phyloP scores from a whole-genome alignment of 2,113 vertebrate genomes.

The Myotis brandtii region DNA sequence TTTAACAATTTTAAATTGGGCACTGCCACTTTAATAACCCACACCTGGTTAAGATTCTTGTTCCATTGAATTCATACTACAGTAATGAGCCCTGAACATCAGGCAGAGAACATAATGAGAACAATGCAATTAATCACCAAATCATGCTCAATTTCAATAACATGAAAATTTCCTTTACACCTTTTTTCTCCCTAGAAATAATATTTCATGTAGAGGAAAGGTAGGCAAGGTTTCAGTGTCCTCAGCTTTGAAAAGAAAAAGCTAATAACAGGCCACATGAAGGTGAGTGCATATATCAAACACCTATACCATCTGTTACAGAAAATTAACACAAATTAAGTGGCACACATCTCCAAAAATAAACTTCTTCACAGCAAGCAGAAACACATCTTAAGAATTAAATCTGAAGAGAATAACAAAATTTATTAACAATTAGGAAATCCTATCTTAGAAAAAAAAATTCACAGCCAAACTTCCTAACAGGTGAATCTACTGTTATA shows the following conservation, averaged over 20 bases:
- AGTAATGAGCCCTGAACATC: constrained; percentile 84
- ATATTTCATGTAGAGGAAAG: constrained; percentile 81
- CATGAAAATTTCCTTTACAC: constrained; percentile 80
- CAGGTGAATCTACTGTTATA: constrained; percentile 64
- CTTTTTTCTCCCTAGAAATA: constrained; percentile 84
- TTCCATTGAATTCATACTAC: constrained; percentile 78
- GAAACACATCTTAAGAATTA: constrained; percentile 66
- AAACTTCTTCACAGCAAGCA: constrained; percentile 79
- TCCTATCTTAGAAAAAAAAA: constrained; percentile 62
- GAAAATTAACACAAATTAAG: constrained; percentile 85
- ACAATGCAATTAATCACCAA: constrained; percentile 86
- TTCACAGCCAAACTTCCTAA: constrained; percentile 69
- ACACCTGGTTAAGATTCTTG: constrained; percentile 83
- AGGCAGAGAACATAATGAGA: constrained; percentile 83
- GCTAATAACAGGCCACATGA: constrained; percentile 84
- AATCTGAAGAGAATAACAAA: constrained; percentile 75
- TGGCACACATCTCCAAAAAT: constrained; percentile 86
- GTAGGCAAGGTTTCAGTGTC: constrained; percentile 74
- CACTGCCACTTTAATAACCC: constrained; percentile 83
- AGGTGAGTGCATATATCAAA: constrained; percentile 87
- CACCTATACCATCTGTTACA: constrained; percentile 85
- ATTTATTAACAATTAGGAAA: constrained; percentile 81
- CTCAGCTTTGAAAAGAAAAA: constrained; percentile 70
- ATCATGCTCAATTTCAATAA: constrained; percentile 84
- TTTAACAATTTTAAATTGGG: constrained; percentile 83